Evolutionary conservation across 2,888 invertebrate genomes (phyloP).

Genomic region (Oxytorus armatus): DNA sequence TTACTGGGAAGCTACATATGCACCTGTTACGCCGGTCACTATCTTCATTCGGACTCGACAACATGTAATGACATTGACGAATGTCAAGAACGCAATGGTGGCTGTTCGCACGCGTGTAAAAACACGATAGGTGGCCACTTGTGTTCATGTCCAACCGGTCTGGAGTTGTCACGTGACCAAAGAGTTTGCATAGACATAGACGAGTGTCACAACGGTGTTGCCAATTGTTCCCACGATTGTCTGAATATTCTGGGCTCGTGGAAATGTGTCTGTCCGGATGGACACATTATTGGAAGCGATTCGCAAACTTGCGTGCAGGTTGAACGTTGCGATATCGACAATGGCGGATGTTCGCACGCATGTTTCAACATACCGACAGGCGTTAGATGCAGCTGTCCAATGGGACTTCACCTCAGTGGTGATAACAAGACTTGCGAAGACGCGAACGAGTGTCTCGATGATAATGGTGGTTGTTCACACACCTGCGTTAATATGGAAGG

Average conservation of each 20-base stretch:
- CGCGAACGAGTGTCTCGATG: constrained; percentile 81
- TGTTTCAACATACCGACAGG: constrained; percentile 86
- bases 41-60: constrained; percentile 78
- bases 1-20: constrained; percentile 82
- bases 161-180: constrained; percentile 82
- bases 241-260: constrained; percentile 83
- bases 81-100: constrained; percentile 83
- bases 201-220: constrained; percentile 83
- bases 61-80: constrained; percentile 82
- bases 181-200: constrained; percentile 83
- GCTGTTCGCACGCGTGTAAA: constrained; percentile 85
- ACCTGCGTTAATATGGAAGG: constrained; percentile 85
- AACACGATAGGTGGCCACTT: constrained; percentile 85
- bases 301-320: constrained; percentile 83
- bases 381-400: constrained; percentile 85
- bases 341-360: constrained; percentile 88
- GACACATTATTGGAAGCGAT: constrained; percentile 77
- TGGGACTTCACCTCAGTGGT: constrained; percentile 82
- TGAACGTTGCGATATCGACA: constrained; percentile 86
- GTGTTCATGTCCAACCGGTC: constrained; percentile 86
- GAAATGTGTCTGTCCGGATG: constrained; percentile 82
- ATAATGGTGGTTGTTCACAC: constrained; percentile 85
- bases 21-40: constrained; percentile 78
- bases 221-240: constrained; percentile 85
- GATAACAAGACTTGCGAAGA: constrained; percentile 80